Evolutionary conservation across 2,113 vertebrate genomes (phyloP).

Genomic region (Clarias gariepinus): DNA sequence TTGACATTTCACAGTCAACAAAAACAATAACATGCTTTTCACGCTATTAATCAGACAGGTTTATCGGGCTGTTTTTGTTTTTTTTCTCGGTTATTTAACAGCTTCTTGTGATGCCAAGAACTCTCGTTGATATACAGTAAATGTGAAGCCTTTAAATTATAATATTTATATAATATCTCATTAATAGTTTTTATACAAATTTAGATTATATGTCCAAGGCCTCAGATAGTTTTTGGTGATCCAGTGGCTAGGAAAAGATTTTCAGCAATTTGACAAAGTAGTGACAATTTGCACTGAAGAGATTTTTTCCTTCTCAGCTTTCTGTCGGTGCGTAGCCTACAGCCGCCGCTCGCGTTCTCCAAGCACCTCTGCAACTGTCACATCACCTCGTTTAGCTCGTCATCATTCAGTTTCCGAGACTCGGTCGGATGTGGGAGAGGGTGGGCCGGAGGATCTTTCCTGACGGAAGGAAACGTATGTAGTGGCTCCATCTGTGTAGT

Average conservation of each 20-base stretch:
- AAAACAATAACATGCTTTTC: conserved; percentile 1
- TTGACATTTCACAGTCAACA: conserved; percentile 32
- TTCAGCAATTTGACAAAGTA: conserved; percentile 32
- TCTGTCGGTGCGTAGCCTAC: conserved; percentile 14
- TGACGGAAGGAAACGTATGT: conserved; percentile 34
- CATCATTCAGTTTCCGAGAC: conserved; percentile 27
- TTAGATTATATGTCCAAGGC: conserved; percentile 38
- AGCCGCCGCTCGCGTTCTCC: conserved; percentile 3
- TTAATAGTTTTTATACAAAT: conserved; percentile 44
- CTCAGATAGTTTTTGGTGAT: conserved; percentile 39
- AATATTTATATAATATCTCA: conserved; percentile 53
- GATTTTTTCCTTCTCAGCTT: conserved; percentile 17
- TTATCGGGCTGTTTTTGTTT: conserved; percentile 2
- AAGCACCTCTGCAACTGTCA: conserved; percentile 27
- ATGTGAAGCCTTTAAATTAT: conserved; percentile 57
- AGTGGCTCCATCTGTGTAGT: conserved; percentile 66
- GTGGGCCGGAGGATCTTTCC: conserved; percentile 35
- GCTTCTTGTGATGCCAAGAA: conserved; percentile 43
- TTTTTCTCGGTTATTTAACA: conserved; percentile 7
- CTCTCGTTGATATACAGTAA: conserved; percentile 31
- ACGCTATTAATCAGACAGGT: conserved; percentile 2
- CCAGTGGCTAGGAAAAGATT: conserved; percentile 31
- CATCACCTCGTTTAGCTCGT: conserved; percentile 24
- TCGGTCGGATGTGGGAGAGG: conserved; percentile 31
- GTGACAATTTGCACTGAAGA: conserved; percentile 44